Percentiles rank a stretch among this genome's conserved stretches.
Evolutionary conservation across 2,797 vertebrate genomes (phyloP).

Genomic region (Anas bahamensis): DNA sequence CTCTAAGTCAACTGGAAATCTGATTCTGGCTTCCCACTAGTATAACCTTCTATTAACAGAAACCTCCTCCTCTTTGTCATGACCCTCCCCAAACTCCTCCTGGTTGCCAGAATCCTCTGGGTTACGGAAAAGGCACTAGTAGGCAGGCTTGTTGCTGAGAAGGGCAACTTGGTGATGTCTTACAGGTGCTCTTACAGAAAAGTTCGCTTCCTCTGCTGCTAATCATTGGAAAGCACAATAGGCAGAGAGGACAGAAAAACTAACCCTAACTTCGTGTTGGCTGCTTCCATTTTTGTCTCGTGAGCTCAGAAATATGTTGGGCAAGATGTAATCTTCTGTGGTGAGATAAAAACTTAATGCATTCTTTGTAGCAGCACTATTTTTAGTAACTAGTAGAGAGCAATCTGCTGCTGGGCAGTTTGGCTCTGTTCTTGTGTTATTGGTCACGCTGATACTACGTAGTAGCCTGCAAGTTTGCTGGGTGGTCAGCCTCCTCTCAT

Average conservation of each 20-base stretch:
- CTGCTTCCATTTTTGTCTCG: neutral
- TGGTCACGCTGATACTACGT: rapidly evolving
- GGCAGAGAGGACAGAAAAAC: neutral
- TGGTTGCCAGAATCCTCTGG: neutral
- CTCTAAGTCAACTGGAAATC: neutral
- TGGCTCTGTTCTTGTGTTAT: neutral
- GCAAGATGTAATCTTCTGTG: neutral
- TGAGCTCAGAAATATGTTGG: neutral
- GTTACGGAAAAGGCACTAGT: neutral
- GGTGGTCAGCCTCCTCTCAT: neutral
- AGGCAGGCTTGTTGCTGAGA: neutral
- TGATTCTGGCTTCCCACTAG: neutral
- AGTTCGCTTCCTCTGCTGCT: neutral
- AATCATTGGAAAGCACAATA: neutral
- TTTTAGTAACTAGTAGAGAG: neutral
- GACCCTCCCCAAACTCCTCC: neutral
- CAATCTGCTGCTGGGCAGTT: neutral
- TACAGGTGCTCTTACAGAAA: neutral
- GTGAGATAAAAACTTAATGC: neutral
- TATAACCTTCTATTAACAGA: neutral
- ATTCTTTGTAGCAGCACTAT: neutral
- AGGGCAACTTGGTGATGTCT: neutral
- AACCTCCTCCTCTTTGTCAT: neutral
- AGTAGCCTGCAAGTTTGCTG: neutral
- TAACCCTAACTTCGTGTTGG: neutral